A percentile compares a stretch with the other conserved stretches of the same genome.
Conservation (phyloP, 1,140 invertebrate genomes). For the Drusus annulatus region DNA sequence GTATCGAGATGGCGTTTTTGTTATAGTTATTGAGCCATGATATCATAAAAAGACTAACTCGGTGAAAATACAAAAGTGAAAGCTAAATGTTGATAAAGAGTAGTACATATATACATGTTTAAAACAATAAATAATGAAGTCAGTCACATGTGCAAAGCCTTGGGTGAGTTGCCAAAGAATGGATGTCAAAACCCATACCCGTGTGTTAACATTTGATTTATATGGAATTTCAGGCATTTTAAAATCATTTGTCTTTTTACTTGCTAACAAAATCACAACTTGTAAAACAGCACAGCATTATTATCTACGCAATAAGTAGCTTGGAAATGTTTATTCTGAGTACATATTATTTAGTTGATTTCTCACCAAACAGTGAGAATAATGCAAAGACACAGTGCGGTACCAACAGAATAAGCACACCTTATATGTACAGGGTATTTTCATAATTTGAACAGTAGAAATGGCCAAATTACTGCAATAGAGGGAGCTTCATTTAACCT, state of each 20-base stretch:
- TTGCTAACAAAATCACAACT: slow-evolving; percentile 36
- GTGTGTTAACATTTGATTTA: no score
- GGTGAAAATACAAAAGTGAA: no score
- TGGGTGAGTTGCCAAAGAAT: no score
- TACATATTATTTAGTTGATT: background rate
- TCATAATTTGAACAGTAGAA: slow-evolving; percentile 8
- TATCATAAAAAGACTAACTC: no score
- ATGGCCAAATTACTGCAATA: background rate
- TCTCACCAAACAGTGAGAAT: slow-evolving; percentile 18
- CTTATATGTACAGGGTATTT: slow-evolving; percentile 2
- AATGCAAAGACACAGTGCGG: slow-evolving; percentile 34
- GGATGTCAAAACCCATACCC: no score
- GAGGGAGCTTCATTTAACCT: background rate
- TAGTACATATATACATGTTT: no score
- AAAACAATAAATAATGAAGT: no score
- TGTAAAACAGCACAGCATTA: slow-evolving; percentile 20
- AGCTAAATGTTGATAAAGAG: no score
- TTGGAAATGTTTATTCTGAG: no score
- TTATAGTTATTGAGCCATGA: background rate
- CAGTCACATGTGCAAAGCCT: no score
- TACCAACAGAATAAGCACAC: slow-evolving; percentile 24
- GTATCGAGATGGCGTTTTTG: background rate
- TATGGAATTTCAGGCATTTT: no score
- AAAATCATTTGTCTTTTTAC: slow-evolving; percentile 16
- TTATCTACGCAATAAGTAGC: slow-evolving; percentile 4